phyloP scores from a whole-genome alignment of 2,888 invertebrate genomes.

The Celastrina argiolus region DNA sequence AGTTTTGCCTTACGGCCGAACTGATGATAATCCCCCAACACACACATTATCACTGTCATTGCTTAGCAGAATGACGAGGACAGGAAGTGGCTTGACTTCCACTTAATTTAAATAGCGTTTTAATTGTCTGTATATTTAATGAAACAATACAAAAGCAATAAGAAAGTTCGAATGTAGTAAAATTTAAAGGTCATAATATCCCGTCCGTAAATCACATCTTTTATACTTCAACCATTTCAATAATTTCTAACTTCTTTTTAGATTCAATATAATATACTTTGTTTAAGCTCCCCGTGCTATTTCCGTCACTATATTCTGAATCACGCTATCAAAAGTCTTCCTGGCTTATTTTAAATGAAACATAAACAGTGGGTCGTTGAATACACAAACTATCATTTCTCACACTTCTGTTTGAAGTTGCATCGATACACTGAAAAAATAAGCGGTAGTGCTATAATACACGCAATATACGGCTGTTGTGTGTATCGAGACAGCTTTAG shows the following conservation, averaged over 20 bases:
- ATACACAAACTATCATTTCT: slow-evolving; percentile 24
- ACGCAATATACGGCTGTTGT: neutral
- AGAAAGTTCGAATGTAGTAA: too few species aligned
- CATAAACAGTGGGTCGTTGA: slow-evolving; percentile 27
- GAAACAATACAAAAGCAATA: too few species aligned
- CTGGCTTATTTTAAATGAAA: slow-evolving; percentile 27
- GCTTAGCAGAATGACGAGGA: too few species aligned
- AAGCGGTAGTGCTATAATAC: neutral
- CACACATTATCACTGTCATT: too few species aligned
- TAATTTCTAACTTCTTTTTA: neutral
- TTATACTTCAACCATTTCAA: too few species aligned
- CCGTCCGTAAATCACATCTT: too few species aligned
- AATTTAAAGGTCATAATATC: too few species aligned
- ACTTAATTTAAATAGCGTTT: too few species aligned
- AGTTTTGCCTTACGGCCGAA: too few species aligned
- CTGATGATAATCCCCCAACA: too few species aligned
- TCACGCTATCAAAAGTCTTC: slow-evolving; percentile 24
- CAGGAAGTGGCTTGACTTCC: too few species aligned
- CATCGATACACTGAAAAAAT: neutral
- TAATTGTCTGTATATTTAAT: too few species aligned
- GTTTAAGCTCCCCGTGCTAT: slow-evolving; percentile 1
- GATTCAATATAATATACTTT: neutral
- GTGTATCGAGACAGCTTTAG: neutral
- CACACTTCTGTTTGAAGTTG: slow-evolving; percentile 1
- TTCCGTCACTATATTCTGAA: slow-evolving; percentile 23